Evolutionary conservation across 2,888 invertebrate genomes (phyloP).

Genomic region (Ischnura elegans): DNA sequence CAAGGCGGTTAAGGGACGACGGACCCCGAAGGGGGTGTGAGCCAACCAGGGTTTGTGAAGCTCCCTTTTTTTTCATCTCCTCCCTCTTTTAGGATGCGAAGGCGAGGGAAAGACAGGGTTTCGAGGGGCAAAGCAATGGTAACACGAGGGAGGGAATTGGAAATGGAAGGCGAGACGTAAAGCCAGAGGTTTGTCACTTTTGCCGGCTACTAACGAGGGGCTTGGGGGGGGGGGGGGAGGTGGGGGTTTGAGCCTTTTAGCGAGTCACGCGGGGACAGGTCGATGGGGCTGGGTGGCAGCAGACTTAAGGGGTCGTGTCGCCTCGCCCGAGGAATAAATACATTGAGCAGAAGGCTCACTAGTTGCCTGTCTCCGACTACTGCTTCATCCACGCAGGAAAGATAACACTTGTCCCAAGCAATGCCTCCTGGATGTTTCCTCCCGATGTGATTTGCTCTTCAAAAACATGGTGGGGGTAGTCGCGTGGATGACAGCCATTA

Average conservation of each 20-base stretch:
- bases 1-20: neutral
- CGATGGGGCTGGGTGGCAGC: neutral
- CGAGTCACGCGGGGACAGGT: conserved; percentile 30
- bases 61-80: no score
- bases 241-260: no score
- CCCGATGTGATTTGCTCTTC: no score
- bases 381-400: no score
- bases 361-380: no score
- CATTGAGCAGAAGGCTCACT: neutral
- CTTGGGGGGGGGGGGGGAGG: no score
- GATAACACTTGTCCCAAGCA: no score
- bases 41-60: neutral
- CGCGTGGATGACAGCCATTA: no score
- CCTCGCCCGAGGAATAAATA: conserved; percentile 6
- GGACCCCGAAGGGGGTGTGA: neutral
- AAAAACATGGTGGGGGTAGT: no score
- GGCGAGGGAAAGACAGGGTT: neutral
- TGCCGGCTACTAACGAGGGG: conserved; percentile 36
- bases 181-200: conserved; percentile 40
- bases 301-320: neutral
- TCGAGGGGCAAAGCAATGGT: neutral
- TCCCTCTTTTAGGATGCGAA: neutral
- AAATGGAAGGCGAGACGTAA: conserved; percentile 27
- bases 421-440: no score
- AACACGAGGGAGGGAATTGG: neutral